phyloP scores from a whole-genome alignment of 2,797 vertebrate genomes.

The Sebastes kiyomatsui region DNA sequence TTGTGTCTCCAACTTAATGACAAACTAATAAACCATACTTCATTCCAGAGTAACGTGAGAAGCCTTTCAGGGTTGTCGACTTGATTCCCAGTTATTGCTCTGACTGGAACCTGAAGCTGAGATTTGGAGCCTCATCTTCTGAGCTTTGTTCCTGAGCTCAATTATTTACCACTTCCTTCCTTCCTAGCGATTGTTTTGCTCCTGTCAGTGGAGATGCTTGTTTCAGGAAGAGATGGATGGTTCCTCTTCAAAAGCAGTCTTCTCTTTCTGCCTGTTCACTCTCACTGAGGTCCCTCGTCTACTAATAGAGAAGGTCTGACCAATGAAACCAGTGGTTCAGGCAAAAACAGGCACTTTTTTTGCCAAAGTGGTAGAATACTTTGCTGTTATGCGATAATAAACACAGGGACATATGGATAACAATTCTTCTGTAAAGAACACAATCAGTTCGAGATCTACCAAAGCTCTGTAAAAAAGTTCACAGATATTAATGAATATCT shows the following conservation, averaged over 20 bases:
- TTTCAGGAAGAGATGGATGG: conserved; percentile 37
- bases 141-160: conserved; percentile 27
- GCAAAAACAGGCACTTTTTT: background rate
- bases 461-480: conserved; percentile 3
- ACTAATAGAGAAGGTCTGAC: conserved; percentile 27
- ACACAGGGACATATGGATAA: background rate
- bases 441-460: background rate
- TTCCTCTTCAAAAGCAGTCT: conserved; percentile 4
- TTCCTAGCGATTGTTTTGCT: conserved; percentile 35
- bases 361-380: background rate
- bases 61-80: background rate
- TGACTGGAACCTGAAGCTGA: background rate
- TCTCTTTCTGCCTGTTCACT: conserved; percentile 21
- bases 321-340: conserved; percentile 12
- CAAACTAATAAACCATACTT: conserved; percentile 11
- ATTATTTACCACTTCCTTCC: conserved; percentile 45
- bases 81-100: background rate
- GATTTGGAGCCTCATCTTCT: conserved; percentile 1
- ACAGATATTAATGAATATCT: background rate
- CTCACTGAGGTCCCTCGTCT: conserved; percentile 21
- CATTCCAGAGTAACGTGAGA: background rate
- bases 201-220: conserved; percentile 34
- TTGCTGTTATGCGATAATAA: background rate
- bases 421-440: background rate
- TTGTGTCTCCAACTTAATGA: background rate